Evolutionary conservation across 2,113 vertebrate genomes (phyloP), one percentile per base, ranked within the genome.

Genomic region (Cryptotis parvus): DNA sequence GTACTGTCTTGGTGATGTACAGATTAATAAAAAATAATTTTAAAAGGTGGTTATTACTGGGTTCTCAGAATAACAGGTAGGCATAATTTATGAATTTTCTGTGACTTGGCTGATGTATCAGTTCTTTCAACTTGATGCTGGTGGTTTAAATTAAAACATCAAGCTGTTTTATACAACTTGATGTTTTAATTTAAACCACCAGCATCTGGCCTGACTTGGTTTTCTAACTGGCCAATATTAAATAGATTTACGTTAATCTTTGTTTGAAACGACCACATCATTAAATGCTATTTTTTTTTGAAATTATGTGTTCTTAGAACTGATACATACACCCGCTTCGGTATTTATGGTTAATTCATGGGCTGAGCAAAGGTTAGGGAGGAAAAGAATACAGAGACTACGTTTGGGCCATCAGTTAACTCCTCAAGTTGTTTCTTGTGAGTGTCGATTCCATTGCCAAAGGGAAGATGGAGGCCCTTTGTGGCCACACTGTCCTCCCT

Each of bases 241-340:
- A 89, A 93, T 43, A 35, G 89, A 77, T 79, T 92, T 95, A 77
- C 94, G 94, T 93, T 96, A 96, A 96, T 95, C 87, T 92, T 96
- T 95, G 97, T 97, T 97, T 89, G 94, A 95, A 97, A 92, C 90
- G 96, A 76, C 61, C 91, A 94, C 91, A 96, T 97, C 92, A 94
- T 89, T 41, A n/a, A 93, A 73, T 84, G 90, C 89, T 93, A 82
- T 87, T 87, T 92, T 87, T 92, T 95, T 96, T 93, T 93, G 79
- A 96, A 96, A 93, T 81, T 76, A 55, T 43, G 45, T 10, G 27
- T 96, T 96, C 91, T 94, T 95, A 84, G 88, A 95, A 96, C 91
- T 41, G 77, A 11, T 45, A 75, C 18, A 58, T 75, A 87, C 63
- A 78, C 43, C 31, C 8, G 0, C 91, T 94, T 95, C 65, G 79